Percentiles rank a stretch among this genome's conserved stretches.
These are phyloP conservation scores for Eupristina koningsbergeri DNA, from an alignment of 1,140 invertebrate species.

Conservation along the genomic window DNA sequence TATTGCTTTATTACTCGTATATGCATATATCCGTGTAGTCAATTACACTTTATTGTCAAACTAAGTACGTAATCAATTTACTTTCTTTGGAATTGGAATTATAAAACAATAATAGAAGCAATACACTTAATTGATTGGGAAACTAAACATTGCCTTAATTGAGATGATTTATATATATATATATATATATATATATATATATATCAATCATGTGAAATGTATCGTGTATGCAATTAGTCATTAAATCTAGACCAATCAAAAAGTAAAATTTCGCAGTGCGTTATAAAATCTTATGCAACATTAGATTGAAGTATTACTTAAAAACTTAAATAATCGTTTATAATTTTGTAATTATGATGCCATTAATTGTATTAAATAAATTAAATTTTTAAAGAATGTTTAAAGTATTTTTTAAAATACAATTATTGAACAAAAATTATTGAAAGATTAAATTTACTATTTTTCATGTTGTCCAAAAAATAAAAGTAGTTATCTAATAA, in stretches of 20 bases:
- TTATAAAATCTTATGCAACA: neutral
- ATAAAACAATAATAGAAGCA: neutral
- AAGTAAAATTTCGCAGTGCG: neutral
- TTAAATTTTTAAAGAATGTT: too few relatives aligned
- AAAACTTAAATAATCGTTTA: neutral
- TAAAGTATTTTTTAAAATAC: too few relatives aligned
- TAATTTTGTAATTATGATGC: neutral
- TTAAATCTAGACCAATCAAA: neutral
- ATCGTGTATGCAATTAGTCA: slow-evolving; percentile 1
- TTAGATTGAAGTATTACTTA: neutral
- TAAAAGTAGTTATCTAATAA: too few relatives aligned
- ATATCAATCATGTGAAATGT: neutral
- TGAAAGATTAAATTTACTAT: too few relatives aligned
- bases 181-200: too few relatives aligned
- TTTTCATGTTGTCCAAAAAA: too few relatives aligned
- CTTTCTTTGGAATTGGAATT: neutral
- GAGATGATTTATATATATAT: slow-evolving; percentile 9
- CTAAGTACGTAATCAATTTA: neutral
- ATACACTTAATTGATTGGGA: neutral
- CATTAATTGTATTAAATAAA: neutral
- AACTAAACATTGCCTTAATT: neutral
- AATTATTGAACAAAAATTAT: too few relatives aligned
- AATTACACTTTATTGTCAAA: neutral
- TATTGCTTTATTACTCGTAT: neutral
- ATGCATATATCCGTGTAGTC: neutral